phyloP scores from a whole-genome alignment of 1,140 invertebrate genomes.

The Vanessa atalanta region DNA sequence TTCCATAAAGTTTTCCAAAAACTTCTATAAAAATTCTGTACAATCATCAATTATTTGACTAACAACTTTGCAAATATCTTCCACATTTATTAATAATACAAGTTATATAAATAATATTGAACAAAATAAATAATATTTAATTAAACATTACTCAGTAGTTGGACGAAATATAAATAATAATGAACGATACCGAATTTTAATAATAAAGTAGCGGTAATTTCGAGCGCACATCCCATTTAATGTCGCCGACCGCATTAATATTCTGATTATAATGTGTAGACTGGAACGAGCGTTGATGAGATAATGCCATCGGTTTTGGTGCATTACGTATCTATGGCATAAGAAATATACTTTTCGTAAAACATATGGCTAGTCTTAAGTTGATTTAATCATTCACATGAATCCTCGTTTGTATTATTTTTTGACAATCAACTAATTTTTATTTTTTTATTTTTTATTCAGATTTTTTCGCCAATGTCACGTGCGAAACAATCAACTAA shows the following conservation, averaged over 20 bases:
- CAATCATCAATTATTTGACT: no score
- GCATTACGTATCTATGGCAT: background rate
- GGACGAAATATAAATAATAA: slow-evolving; percentile 18
- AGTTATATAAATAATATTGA: background rate
- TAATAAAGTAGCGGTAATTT: slow-evolving; percentile 29
- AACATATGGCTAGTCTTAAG: background rate
- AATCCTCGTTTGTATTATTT: no score
- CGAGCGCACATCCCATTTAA: slow-evolving; percentile 29
- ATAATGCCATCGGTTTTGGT: slow-evolving; percentile 24
- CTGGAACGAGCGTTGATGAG: slow-evolving; percentile 25
- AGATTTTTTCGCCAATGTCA: no score
- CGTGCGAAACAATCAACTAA: no score
- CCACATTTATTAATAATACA: no score
- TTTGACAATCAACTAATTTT: no score
- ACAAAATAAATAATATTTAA: slow-evolving; percentile 2
- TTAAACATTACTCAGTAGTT: background rate
- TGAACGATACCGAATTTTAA: slow-evolving; percentile 31
- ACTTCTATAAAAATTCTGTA: no score
- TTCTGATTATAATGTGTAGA: slow-evolving; percentile 28
- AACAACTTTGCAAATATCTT: no score
- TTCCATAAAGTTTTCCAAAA: no score
- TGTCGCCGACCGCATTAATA: slow-evolving; percentile 31
- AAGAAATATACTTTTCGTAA: slow-evolving; percentile 6
- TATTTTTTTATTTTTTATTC: no score
- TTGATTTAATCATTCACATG: no score